Evolutionary conservation across 2,888 invertebrate genomes (phyloP), one percentile per base, ranked within the genome.

Genomic region (Phaonia tiefii): DNA sequence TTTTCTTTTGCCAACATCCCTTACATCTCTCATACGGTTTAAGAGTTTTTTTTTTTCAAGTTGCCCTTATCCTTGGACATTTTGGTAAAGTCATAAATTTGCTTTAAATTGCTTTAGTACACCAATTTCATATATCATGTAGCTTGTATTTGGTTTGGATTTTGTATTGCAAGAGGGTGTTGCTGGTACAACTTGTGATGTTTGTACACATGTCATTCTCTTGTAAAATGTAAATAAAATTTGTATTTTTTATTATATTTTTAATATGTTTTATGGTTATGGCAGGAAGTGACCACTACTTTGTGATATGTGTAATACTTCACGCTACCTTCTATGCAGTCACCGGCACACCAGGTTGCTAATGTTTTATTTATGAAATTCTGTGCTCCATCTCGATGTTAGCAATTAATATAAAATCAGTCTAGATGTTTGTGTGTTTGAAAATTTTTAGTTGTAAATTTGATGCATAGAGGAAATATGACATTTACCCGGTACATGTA

Each of bases 181-280:
- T 5, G 3, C 31, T 31, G n/a, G 31, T 31, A 31, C 42, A 42
- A n/a, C n/a, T n/a, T 13, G 39, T 17, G 25, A 22, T 39, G 63
- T 13, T 10, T 63, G 63, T 42, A 22, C 63, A 63, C 63, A 63
- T 63, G 63, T 63, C 63, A 17, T 37, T 5, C 22, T 15, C 20
- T 60, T 39, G 39, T 42, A 63, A 63, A 63, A 42, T 63, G 63
- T 42, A 39, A 63, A 63, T 63, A 63, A 42, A 63, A 63, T 39
- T 63, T 39, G 37, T 37, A 37, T 13, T 63, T 63, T 63, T 63
- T 63, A 63, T 63, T 63, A 42, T 63, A 63, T 42, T 42, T 63
- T 63, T 63, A 63, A 63, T 63, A 63, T 63, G 22, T 63, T 63
- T 63, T 63, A 63, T 63, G 63, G 63, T 42, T 42, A 63, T 63